Evolutionary conservation across 1,140 invertebrate species (phyloP).

Genomic region (Apis dorsata): DNA sequence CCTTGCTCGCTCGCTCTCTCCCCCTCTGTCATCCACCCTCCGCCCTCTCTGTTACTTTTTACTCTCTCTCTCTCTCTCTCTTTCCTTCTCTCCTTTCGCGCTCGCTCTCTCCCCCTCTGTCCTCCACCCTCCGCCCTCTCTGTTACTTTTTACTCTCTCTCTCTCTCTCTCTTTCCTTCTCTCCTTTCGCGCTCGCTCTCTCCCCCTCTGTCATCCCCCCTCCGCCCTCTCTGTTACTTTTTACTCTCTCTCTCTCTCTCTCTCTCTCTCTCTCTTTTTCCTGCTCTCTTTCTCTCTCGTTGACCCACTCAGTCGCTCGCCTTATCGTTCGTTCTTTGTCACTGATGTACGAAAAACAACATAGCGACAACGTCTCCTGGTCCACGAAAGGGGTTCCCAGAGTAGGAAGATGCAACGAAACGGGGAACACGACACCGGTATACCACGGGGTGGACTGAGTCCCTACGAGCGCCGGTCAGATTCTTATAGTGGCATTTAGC

Average conservation of each 20-base stretch:
- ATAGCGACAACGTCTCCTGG: conserved; percentile 24
- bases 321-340: conserved; percentile 8
- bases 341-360: conserved; percentile 27
- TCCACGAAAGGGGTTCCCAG: conserved; percentile 6
- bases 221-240: too few species aligned
- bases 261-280: neutral
- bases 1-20: neutral
- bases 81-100: too few species aligned
- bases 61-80: neutral
- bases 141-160: neutral
- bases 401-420: neutral
- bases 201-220: too few species aligned
- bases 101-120: neutral
- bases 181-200: neutral
- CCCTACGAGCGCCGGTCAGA: conserved; percentile 42
- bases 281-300: neutral
- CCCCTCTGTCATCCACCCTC: too few species aligned
- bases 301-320: too few species aligned
- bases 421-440: conserved; percentile 39
- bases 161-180: neutral
- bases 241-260: neutral
- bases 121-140: too few species aligned
- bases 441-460: conserved; percentile 56
- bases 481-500: conserved; percentile 42
- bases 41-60: too few species aligned